Conservation (phyloP, 2,888 invertebrate genomes). For the Desoria tigrina region DNA sequence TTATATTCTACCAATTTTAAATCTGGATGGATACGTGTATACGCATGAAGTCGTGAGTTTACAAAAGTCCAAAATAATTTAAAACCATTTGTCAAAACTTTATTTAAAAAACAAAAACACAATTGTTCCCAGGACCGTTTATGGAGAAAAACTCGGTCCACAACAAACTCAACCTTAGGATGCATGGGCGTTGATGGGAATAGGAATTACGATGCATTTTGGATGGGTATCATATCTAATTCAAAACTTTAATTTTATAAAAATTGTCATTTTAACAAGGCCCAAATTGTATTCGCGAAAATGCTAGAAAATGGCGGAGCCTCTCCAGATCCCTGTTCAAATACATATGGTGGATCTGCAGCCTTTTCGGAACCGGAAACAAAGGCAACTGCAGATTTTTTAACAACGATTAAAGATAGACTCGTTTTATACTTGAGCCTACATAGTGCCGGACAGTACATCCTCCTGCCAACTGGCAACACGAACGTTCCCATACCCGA, state of each 20-base stretch:
- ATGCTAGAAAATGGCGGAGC: conserved; percentile 58
- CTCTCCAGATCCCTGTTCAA: conserved; percentile 57
- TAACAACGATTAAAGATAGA: conserved; percentile 60
- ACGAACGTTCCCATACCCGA: conserved; percentile 35
- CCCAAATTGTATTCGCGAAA: too few relatives aligned
- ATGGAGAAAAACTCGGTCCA: conserved; percentile 64
- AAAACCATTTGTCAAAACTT: too few relatives aligned
- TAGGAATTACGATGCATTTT: conserved; percentile 82
- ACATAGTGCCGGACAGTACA: conserved; percentile 76
- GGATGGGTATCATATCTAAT: too few relatives aligned
- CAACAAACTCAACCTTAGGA: conserved; percentile 25
- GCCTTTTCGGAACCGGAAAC: conserved; percentile 72
- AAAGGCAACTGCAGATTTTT: conserved; percentile 65
- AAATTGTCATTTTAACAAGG: too few relatives aligned
- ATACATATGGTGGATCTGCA: conserved; percentile 57
- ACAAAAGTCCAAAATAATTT: too few relatives aligned
- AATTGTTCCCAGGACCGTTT: conserved; percentile 67
- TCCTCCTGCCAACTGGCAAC: conserved; percentile 81
- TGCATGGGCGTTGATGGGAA: conserved; percentile 80
- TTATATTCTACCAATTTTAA: conserved; percentile 71
- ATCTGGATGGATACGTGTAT: conserved; percentile 86
- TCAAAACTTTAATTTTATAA: too few relatives aligned
- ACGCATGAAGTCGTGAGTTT: conserved; percentile 63
- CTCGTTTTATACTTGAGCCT: conserved; percentile 69
- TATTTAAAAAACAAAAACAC: too few relatives aligned